Conservation (phyloP, 2,888 invertebrate species). For the Phytoseiulus persimilis region DNA sequence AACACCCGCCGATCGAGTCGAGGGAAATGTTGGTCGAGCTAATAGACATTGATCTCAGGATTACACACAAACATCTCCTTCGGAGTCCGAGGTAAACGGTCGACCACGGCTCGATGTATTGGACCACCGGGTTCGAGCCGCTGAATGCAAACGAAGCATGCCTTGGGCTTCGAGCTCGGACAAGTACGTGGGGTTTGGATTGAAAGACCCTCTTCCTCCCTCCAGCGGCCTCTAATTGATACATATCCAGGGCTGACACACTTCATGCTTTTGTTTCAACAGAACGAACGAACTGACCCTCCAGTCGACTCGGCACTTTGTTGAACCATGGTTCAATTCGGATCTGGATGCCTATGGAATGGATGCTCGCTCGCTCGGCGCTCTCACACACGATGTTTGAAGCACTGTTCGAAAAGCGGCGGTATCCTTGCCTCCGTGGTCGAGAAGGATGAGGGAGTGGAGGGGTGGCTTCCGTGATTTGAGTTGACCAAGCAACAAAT, state of each 20-base stretch:
- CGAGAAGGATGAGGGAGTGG: too few species aligned
- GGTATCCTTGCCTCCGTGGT: too few species aligned
- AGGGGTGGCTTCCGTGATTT: too few species aligned
- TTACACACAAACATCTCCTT: too few species aligned
- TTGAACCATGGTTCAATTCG: neutral
- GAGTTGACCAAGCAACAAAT: too few species aligned
- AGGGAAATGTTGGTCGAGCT: too few species aligned
- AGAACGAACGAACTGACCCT: neutral
- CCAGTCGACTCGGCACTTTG: neutral
- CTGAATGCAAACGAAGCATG: neutral
- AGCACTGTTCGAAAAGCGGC: too few species aligned
- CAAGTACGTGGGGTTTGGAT: neutral
- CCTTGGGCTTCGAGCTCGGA: neutral
- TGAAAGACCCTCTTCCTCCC: neutral
- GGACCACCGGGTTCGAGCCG: neutral
- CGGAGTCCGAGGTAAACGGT: neutral
- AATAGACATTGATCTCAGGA: too few species aligned
- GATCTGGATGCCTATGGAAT: neutral
- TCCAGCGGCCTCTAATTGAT: neutral
- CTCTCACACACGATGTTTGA: too few species aligned
- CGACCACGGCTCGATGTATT: neutral
- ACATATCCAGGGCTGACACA: neutral
- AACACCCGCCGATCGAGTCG: too few species aligned
- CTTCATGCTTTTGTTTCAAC: neutral
- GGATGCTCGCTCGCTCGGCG: too few species aligned